Evolutionary conservation across 1,140 invertebrate species (phyloP), one percentile per base, ranked within the genome.

Genomic region (Dermatophagoides farinae): DNA sequence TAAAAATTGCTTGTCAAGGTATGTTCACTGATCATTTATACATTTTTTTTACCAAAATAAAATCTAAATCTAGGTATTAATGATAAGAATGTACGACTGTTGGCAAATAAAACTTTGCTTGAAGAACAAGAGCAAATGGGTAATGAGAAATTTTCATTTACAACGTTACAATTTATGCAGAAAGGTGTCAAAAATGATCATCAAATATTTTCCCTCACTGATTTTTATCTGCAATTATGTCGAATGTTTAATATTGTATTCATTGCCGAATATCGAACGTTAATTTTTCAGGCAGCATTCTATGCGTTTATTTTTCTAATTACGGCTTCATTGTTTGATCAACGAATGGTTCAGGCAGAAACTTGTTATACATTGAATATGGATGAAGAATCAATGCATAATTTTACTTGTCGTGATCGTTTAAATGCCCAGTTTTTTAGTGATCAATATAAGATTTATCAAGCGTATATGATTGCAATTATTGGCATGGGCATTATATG

Each of bases 361-460:
- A 14, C 18, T n/a, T 55, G 53, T 23, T 55, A 55, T 23, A 6
- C 25, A 55, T 41, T 44, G 53, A 53, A 53, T 31, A 53, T 53
- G 14, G 23, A 39, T 53, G 53, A 39, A 14, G 22, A 38, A 11
- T 14, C 10, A 6, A 41, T 31, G 38, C 14, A 44, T 14, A 16
- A 38, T 14, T n/a, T 14, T 11, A 55, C 53, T 2, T 18, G n/a
- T 25, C 10, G 14, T 11, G 14, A 39, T 25, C 53, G n/a, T 38
- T 4, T 44, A 1, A 6, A 5, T 1, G 41, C 14, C 5, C 10
- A 39, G 5, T 12, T 31, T 23, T 25, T 25, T 25, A 23, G 12
- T 12, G 23, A 55, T n/a, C 6, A 41, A 23, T 25, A 31, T 23
- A 55, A 37, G 12, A 55, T 23, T 18, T 55, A 18, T 38, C 53